These are phyloP conservation scores for Hololepta plana DNA, from an alignment of 2,888 invertebrate species.

Conservation along the genomic window DNA sequence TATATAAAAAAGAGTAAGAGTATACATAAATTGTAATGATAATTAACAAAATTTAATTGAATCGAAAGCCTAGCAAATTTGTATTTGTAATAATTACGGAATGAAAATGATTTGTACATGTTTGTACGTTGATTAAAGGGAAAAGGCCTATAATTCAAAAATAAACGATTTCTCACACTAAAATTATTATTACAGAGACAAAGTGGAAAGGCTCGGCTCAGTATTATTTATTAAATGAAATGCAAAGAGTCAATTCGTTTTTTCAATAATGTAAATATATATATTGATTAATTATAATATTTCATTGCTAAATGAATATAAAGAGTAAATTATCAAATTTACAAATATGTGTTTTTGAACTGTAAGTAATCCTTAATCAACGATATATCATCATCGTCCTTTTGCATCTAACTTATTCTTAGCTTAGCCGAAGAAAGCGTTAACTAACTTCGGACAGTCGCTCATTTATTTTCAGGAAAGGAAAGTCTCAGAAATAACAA, in stretches of 20 bases:
- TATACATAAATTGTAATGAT: constrained; percentile 12
- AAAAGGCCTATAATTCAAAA: background rate
- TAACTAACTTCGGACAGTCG: too few relatives aligned
- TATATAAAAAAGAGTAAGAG: constrained; percentile 19
- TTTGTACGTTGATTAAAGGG: constrained; percentile 1
- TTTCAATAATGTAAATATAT: constrained; percentile 26
- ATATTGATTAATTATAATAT: too few relatives aligned
- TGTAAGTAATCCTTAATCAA: constrained; percentile 13
- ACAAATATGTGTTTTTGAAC: constrained; percentile 27
- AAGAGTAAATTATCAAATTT: constrained; percentile 23
- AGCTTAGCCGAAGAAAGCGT: too few relatives aligned
- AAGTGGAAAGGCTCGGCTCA: constrained; percentile 19
- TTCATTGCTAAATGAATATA: constrained; percentile 25
- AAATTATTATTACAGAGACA: constrained; percentile 15
- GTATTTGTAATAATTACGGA: constrained; percentile 2
- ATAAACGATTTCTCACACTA: constrained; percentile 3
- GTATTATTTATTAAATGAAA: constrained; percentile 18
- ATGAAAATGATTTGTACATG: constrained; percentile 1
- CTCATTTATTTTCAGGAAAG: too few relatives aligned
- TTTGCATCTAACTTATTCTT: too few relatives aligned
- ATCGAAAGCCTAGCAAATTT: constrained; percentile 2
- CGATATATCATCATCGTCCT: too few relatives aligned
- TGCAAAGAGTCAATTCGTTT: constrained; percentile 24
- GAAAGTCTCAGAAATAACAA: too few relatives aligned
- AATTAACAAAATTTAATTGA: background rate